Conservation (phyloP, 2,113 vertebrate genomes). For the Toxotes chatareus region DNA sequence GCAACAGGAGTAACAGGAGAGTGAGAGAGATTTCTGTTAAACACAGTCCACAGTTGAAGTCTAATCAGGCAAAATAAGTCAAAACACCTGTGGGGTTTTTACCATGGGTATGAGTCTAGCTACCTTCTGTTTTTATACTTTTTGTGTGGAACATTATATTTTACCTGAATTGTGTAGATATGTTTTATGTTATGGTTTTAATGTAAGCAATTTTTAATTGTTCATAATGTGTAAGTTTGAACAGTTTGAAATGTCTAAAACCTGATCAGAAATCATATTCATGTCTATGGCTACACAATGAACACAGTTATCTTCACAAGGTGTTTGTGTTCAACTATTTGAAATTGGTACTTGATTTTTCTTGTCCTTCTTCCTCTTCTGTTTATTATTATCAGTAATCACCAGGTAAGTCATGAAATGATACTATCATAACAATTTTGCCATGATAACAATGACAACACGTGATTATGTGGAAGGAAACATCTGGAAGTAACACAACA, state of each 20-base stretch:
- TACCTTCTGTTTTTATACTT: too few species aligned
- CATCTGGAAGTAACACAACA: too few species aligned
- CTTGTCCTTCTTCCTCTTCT: neutral
- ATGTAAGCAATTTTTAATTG: too few species aligned
- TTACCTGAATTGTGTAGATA: too few species aligned
- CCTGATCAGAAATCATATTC: too few species aligned
- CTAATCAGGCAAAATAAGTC: neutral
- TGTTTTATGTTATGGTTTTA: too few species aligned
- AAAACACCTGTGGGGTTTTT: neutral
- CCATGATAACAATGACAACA: neutral
- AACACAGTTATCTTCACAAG: too few species aligned
- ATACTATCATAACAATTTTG: neutral
- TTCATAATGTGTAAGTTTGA: too few species aligned
- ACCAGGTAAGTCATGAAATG: neutral
- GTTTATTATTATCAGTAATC: neutral
- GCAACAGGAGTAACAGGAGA: slow-evolving; percentile 27
- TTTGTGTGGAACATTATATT: too few species aligned
- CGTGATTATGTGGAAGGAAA: neutral
- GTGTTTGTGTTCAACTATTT: neutral
- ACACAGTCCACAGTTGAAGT: neutral
- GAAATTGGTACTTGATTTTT: neutral
- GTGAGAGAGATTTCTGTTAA: neutral
- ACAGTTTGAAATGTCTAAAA: too few species aligned
- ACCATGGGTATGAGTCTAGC: neutral
- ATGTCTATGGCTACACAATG: too few species aligned